A percentile compares a stretch with the other conserved stretches of the same genome.
phyloP scores from a whole-genome alignment of 2,113 vertebrate genomes.

The Ammodytes dubius region DNA sequence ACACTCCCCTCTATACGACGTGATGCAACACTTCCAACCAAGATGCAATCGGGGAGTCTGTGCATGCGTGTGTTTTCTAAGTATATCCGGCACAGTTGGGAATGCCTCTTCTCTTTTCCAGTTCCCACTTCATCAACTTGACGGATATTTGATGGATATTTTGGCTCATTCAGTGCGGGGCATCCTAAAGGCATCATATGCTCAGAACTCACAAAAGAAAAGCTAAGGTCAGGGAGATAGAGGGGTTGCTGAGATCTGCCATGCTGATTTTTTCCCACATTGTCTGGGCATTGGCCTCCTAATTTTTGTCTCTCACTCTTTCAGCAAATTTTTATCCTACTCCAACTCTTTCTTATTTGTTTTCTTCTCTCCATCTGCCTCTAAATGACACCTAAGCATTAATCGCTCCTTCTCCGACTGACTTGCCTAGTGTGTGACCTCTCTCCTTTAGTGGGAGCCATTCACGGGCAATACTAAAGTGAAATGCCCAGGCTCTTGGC shows the following conservation, averaged over 20 bases:
- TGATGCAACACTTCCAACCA: constrained; percentile 85
- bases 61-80: constrained; percentile 70
- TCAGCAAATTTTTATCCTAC: constrained; percentile 52
- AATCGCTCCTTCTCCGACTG: constrained; percentile 51
- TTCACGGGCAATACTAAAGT: constrained; percentile 67
- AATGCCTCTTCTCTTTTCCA: constrained; percentile 66
- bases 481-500: constrained; percentile 85
- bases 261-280: constrained; percentile 71
- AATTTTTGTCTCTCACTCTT: constrained; percentile 25
- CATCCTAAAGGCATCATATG: constrained; percentile 74
- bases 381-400: constrained; percentile 66
- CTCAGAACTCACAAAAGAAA: constrained; percentile 61
- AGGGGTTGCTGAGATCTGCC: constrained; percentile 66
- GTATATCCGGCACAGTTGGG: constrained; percentile 70
- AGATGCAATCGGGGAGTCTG: constrained; percentile 81
- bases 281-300: constrained; percentile 34
- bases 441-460: constrained; percentile 60
- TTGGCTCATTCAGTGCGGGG: constrained; percentile 62
- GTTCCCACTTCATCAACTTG: constrained; percentile 76
- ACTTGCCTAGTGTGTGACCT: constrained; percentile 70
- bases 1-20: constrained; percentile 70
- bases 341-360: constrained; percentile 20
- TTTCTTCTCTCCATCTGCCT: constrained; percentile 57
- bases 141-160: constrained; percentile 73
- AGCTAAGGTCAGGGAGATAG: constrained; percentile 70